phyloP scores from a whole-genome alignment of 2,113 vertebrate genomes.

The Ammospiza nelsoni region DNA sequence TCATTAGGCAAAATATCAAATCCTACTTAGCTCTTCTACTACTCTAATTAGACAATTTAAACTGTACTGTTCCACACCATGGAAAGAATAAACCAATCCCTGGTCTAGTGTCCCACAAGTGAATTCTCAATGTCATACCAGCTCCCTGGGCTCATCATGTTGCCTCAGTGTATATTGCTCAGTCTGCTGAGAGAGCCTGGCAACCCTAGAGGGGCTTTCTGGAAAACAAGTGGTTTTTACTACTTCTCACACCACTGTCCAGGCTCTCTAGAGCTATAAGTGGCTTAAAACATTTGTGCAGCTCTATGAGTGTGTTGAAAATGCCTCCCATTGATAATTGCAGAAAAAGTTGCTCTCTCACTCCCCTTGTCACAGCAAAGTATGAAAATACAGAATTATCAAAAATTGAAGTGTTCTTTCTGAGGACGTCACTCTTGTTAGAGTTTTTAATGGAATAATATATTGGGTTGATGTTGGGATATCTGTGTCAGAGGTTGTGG shows the following conservation, averaged over 20 bases:
- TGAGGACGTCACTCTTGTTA: neutral
- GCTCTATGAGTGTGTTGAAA: neutral
- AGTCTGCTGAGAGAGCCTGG: neutral
- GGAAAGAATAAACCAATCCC: neutral
- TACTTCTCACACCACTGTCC: neutral
- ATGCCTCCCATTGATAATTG: neutral
- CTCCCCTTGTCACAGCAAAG: neutral
- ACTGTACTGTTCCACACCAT: neutral
- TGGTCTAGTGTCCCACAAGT: neutral
- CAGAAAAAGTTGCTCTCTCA: neutral
- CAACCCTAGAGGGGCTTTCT: neutral
- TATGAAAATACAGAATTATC: neutral
- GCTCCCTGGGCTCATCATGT: neutral
- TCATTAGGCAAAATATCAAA: slow-evolving; percentile 46
- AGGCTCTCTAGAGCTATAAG: neutral
- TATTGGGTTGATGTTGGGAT: neutral
- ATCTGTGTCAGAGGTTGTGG: neutral
- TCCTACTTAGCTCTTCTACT: slow-evolving; percentile 21
- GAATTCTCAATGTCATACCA: neutral
- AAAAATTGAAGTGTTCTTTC: neutral
- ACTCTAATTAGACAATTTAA: slow-evolving; percentile 14
- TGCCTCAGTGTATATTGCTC: neutral
- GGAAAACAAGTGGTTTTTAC: neutral
- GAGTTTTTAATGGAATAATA: neutral
- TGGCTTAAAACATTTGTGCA: neutral